Evolutionary conservation across 2,113 vertebrate genomes (phyloP).

Genomic region (Thunnus maccoyii): DNA sequence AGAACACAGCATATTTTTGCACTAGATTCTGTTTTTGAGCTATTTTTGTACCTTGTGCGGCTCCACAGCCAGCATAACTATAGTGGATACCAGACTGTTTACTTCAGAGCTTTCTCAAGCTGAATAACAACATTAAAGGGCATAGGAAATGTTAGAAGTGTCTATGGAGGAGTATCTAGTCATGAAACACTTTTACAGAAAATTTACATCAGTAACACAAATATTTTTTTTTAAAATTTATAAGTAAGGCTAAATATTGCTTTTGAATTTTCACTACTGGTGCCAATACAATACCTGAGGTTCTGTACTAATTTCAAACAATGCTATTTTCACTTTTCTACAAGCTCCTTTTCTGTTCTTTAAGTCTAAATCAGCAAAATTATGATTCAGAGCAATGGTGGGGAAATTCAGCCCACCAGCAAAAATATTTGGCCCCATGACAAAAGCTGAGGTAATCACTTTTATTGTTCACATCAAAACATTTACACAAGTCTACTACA

Average conservation of each 20-base stretch:
- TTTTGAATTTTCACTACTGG: neutral
- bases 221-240: too few species aligned
- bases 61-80: neutral
- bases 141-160: constrained; percentile 5
- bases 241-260: too few species aligned
- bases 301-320: neutral
- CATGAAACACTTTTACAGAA: neutral
- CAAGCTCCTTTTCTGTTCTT: neutral
- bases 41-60: neutral
- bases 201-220: constrained; percentile 10
- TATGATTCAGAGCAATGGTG: neutral
- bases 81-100: neutral
- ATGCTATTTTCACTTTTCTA: neutral
- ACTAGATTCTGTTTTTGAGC: constrained; percentile 5
- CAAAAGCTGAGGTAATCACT: neutral
- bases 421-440: neutral
- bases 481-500: neutral
- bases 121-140: constrained; percentile 20
- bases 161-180: neutral
- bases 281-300: neutral
- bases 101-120: neutral
- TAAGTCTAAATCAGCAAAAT: neutral
- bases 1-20: constrained; percentile 21
- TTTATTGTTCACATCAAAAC: too few species aligned
- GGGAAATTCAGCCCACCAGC: neutral